Evolutionary conservation across 2,113 vertebrate species (phyloP).

Genomic region (Grallaria varia): DNA sequence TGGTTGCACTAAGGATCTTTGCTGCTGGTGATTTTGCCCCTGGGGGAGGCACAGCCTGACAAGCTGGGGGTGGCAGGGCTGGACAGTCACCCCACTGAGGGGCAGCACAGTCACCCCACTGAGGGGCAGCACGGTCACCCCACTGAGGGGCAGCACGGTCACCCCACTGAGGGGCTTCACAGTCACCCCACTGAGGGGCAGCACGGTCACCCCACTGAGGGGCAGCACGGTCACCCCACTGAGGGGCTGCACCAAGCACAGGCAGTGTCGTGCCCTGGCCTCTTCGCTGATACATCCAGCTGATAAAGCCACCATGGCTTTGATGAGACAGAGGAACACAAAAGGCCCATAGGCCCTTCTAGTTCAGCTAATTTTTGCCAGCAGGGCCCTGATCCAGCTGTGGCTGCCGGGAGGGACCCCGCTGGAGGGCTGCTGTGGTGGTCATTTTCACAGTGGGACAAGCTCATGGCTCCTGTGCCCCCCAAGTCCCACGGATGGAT

Average conservation of each 20-base stretch:
- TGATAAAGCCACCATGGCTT: not conserved
- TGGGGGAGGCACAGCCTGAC: not conserved
- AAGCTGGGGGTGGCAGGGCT: not conserved
- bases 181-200: not conserved
- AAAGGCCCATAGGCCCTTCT: not conserved
- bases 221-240: not conserved
- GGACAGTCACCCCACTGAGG: not conserved
- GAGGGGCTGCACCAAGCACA: not conserved
- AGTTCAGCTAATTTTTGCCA: not conserved
- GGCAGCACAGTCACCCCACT: not conserved
- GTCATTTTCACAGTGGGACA: not conserved
- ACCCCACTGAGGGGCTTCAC: no score
- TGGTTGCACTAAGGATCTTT: not conserved
- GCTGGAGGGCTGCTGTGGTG: not conserved
- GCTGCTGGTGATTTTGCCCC: not conserved
- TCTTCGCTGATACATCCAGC: not conserved
- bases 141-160: not conserved
- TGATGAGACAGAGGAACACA: not conserved
- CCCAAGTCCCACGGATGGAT: not conserved
- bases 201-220: no score
- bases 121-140: not conserved
- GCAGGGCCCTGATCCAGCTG: not conserved
- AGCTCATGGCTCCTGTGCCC: not conserved
- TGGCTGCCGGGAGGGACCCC: accelerated
- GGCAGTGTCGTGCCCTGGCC: not conserved